Percentiles rank a stretch among this genome's conserved stretches.
Evolutionary conservation across 1,140 invertebrate species (phyloP).

Genomic region (Nymphalis io): DNA sequence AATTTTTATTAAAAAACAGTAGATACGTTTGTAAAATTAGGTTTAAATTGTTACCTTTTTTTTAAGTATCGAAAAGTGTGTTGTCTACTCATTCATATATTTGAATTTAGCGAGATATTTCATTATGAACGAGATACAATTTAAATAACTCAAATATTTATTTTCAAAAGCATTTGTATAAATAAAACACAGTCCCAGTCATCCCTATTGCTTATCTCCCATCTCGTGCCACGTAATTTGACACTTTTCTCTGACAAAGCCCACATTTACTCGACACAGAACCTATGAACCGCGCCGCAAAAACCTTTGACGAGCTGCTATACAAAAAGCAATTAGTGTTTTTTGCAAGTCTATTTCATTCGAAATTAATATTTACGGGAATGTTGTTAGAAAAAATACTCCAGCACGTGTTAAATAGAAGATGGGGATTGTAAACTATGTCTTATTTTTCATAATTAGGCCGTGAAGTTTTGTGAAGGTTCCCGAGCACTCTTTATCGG

Average conservation of each 20-base stretch:
- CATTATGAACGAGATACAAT: not conserved
- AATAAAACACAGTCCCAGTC: conserved; percentile 25
- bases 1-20: not conserved
- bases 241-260: conserved; percentile 79
- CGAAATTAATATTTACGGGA: conserved; percentile 77
- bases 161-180: not conserved
- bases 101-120: no score
- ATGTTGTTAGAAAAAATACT: conserved; percentile 57
- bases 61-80: no score
- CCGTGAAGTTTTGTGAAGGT: conserved; percentile 54
- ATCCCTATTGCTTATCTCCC: conserved; percentile 68
- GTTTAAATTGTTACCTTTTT: no score
- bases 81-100: no score
- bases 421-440: conserved; percentile 67
- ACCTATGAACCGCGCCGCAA: conserved; percentile 65
- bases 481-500: conserved; percentile 7
- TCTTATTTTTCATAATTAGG: conserved; percentile 79
- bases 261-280: conserved; percentile 74
- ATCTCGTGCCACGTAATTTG: conserved; percentile 79
- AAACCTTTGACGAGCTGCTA: conserved; percentile 51
- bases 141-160: not conserved
- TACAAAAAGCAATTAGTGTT: conserved; percentile 79
- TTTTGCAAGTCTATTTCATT: conserved; percentile 63
- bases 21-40: not conserved
- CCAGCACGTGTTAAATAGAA: conserved; percentile 73